phyloP scores from a whole-genome alignment of 2,888 invertebrate species.

The Pelosia muscerda region DNA sequence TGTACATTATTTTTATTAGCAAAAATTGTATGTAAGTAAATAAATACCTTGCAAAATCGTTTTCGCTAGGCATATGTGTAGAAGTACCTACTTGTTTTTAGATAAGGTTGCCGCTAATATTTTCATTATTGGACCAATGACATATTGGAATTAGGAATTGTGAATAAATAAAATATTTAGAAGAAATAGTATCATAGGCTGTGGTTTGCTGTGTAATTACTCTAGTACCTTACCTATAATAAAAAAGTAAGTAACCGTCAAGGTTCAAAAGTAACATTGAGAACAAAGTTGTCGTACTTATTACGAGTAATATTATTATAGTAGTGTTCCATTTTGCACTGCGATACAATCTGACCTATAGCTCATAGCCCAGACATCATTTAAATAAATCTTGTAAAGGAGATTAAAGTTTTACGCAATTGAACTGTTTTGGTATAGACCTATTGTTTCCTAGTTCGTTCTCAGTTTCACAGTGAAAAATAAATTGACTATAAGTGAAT shows the following conservation, averaged over 20 bases:
- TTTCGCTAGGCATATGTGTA: no score
- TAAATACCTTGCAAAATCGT: no score
- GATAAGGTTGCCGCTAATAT: no score
- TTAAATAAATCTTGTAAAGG: conserved; percentile 67
- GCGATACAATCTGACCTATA: conserved; percentile 66
- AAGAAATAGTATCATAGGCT: neutral
- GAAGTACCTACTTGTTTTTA: no score
- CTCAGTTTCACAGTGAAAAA: conserved; percentile 58
- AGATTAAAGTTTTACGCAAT: conserved; percentile 68
- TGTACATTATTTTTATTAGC: no score
- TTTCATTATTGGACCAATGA: no score
- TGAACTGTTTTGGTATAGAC: conserved; percentile 49
- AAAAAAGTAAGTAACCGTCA: conserved; percentile 13
- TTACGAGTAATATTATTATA: no score
- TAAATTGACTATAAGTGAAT: neutral
- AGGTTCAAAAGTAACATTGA: conserved; percentile 38
- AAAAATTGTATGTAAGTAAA: no score
- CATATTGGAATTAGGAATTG: no score
- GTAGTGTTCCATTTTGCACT: conserved; percentile 60
- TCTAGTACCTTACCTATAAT: neutral
- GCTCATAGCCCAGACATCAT: conserved; percentile 54
- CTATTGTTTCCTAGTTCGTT: conserved; percentile 54
- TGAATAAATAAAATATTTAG: no score
- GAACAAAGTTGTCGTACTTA: conserved; percentile 55
- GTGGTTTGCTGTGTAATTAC: neutral